Base-by-base conservation (phyloP, 1,140 invertebrate genomes). In the Dreissena polymorpha region DNA sequence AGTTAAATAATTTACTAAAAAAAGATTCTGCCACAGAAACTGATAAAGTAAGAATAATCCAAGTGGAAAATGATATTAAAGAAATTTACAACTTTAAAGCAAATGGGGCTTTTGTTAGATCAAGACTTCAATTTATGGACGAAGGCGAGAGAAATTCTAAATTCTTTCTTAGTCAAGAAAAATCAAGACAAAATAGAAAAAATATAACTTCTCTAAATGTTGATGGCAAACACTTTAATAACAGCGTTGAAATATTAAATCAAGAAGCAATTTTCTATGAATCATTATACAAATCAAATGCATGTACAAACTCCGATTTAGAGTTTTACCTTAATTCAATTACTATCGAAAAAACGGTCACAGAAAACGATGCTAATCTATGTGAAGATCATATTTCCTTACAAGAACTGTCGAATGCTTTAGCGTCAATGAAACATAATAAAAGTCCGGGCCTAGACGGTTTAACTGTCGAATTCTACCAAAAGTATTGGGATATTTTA, bases 81-180 rank as follows among this genome's bases (percentile, higher is more conserved):
- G 39, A 39, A 39, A 39, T 27, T 0, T 39, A 16, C 49, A 8
- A 64, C 68, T 39, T 75, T 68, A 10, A 57, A 67, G 53, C 0
- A 74, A 67, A 74, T 79, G 13, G 60, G 25, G 21, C 68, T 18
- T 16, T 39, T 60, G 53, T 53, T 74, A 14, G 21, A 7, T 29
- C 21, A 78, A 75, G 55, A 70, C 16, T 78, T 70, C 49, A 51
- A 79, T 39, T 39, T 39, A 39, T 39, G 55, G 76, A 67, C 64
- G 78, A 83, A 57, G 13, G 63, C 13, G 29, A 78, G 27, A 70
- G 69, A 63, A 25, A 57, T n/a, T n/a, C 25, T 18, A 57, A 16
- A 51, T 83, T 76, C 12, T 84, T 84, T 63, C 73, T 57, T 57
- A 67, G 69, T 55, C 16, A 71, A 13, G 65, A 84, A 71, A 70